Percentiles rank a stretch among this genome's conserved stretches.
phyloP scores from a whole-genome alignment of 2,113 vertebrate species.

The Pteropus alecto region DNA sequence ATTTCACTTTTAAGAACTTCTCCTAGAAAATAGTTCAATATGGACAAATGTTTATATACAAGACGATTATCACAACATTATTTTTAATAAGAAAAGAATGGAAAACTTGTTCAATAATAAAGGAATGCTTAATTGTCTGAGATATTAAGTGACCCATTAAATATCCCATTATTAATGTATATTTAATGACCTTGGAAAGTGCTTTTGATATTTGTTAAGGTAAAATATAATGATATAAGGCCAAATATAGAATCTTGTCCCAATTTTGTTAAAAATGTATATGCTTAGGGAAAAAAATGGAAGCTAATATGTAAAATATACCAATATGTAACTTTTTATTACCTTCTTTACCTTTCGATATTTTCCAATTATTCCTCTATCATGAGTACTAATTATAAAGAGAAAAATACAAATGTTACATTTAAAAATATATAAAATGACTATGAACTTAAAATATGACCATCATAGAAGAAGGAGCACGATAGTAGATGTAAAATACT shows the following conservation, averaged over 20 bases:
- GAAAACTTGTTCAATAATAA: background rate
- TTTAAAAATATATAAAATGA: background rate
- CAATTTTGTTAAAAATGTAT: background rate
- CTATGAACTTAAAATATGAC: background rate
- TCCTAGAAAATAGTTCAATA: background rate
- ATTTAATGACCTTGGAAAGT: background rate
- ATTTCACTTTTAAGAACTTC: background rate
- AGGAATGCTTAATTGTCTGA: background rate
- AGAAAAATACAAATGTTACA: background rate
- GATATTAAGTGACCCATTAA: background rate
- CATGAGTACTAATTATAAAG: background rate
- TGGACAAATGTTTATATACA: background rate
- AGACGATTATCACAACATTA: background rate
- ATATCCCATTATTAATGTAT: background rate
- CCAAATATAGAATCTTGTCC: background rate
- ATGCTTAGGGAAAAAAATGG: background rate
- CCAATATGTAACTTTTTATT: background rate
- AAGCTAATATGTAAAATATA: background rate
- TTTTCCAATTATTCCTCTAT: background rate
- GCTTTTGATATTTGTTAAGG: background rate
- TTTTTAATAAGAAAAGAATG: background rate
- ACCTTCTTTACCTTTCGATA: background rate
- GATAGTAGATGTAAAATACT: background rate
- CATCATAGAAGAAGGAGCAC: background rate
- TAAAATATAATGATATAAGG: background rate